These are phyloP conservation scores for Syrrhaptes paradoxus DNA, from an alignment of 2,113 vertebrate species.

Conservation along the genomic window DNA sequence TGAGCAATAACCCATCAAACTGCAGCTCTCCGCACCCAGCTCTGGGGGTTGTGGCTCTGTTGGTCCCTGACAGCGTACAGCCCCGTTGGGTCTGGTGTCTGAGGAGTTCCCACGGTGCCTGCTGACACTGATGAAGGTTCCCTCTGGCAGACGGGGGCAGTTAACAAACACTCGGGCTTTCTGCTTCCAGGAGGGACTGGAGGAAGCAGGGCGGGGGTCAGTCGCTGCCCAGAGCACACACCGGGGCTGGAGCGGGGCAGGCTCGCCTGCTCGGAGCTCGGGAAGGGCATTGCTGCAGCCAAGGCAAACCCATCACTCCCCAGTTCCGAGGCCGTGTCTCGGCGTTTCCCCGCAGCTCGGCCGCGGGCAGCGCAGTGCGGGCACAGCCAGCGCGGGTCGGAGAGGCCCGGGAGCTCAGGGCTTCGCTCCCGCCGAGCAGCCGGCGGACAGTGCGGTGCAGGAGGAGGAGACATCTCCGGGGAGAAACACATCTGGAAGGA, in stretches of 20 bases:
- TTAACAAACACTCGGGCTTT: background rate
- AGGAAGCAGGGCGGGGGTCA: background rate
- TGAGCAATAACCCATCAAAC: background rate
- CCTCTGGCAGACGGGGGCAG: background rate
- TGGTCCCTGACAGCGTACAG: background rate
- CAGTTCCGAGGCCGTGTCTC: too few species aligned
- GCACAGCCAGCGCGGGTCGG: background rate
- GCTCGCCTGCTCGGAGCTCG: too few species aligned
- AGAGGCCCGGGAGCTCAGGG: accelerated
- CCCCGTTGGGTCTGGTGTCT: background rate
- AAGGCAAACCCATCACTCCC: too few species aligned
- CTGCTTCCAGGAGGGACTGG: background rate
- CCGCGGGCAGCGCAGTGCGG: too few species aligned
- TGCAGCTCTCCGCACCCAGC: background rate
- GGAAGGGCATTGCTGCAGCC: too few species aligned
- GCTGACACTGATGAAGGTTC: background rate
- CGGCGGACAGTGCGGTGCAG: background rate
- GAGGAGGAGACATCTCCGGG: background rate
- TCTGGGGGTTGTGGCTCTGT: background rate
- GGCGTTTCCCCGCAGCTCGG: too few species aligned
- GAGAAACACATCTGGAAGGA: background rate
- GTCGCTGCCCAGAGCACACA: too few species aligned
- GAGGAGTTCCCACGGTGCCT: too few species aligned
- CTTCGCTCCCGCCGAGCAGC: background rate
- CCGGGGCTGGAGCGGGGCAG: too few species aligned